phyloP scores from a whole-genome alignment of 2,113 vertebrate genomes.

The Mugil cephalus region DNA sequence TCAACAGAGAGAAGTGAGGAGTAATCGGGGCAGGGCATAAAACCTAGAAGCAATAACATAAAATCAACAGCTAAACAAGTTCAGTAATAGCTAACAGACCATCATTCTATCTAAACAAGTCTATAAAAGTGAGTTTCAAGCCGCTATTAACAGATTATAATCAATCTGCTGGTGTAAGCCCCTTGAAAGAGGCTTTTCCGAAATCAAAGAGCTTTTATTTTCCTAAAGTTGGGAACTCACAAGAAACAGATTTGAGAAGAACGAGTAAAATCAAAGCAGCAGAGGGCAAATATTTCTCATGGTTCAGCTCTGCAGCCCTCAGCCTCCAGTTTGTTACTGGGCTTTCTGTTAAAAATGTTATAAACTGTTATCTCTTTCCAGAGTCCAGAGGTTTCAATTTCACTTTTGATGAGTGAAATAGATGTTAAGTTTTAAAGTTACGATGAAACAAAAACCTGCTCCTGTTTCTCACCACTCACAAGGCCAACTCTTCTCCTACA shows the following conservation, averaged over 20 bases:
- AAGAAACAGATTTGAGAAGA: neutral
- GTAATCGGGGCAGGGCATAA: slow-evolving; percentile 11
- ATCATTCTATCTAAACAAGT: slow-evolving; percentile 4
- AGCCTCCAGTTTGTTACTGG: slow-evolving; percentile 9
- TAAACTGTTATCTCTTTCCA: no score
- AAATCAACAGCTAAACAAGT: slow-evolving; percentile 6
- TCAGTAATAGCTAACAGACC: slow-evolving; percentile 18
- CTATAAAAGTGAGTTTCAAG: slow-evolving; percentile 22
- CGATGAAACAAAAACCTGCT: neutral
- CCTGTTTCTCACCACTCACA: neutral
- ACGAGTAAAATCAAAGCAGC: neutral
- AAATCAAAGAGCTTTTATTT: neutral
- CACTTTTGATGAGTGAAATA: no score
- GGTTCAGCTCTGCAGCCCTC: neutral
- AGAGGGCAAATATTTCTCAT: slow-evolving; percentile 13
- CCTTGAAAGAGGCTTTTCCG: neutral
- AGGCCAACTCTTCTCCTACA: neutral
- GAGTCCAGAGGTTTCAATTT: no score
- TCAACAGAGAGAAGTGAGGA: slow-evolving; percentile 21
- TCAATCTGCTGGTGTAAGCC: slow-evolving; percentile 7
- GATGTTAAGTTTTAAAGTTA: slow-evolving; percentile 12
- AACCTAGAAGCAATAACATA: slow-evolving; percentile 19
- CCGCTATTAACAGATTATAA: slow-evolving; percentile 4
- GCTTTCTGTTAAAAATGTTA: slow-evolving; percentile 7
- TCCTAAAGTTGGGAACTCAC: slow-evolving; percentile 2